Percentiles rank a stretch among this genome's conserved stretches.
Evolutionary conservation across 1,140 invertebrate species (phyloP).

Genomic region (Teleogryllus occipitalis): DNA sequence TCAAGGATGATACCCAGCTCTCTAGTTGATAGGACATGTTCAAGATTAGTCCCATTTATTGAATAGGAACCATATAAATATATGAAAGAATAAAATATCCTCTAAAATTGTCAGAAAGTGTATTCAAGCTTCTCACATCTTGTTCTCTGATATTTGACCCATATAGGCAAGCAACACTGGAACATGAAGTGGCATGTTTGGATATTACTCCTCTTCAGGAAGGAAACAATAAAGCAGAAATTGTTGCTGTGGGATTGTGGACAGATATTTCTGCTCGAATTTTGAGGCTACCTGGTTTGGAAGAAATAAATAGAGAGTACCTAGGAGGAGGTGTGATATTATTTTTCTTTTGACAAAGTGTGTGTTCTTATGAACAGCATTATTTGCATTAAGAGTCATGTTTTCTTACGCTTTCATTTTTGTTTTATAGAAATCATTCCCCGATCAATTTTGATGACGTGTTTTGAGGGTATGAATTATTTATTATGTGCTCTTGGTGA

Average conservation of each 20-base stretch:
- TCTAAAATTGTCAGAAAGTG: no score
- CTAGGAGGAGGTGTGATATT: slow-evolving; percentile 63
- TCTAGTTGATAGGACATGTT: no score
- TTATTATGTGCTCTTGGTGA: slow-evolving; percentile 90
- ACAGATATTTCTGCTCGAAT: slow-evolving; percentile 91
- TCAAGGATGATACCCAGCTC: no score
- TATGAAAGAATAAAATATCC: no score
- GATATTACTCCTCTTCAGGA: slow-evolving; percentile 78
- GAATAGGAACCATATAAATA: no score
- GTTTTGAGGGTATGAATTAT: slow-evolving; percentile 88
- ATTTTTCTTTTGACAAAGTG: not conserved
- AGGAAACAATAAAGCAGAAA: slow-evolving; percentile 49
- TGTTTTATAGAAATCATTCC: slow-evolving; percentile 79
- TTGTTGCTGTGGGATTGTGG: slow-evolving; percentile 93
- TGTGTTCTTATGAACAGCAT: no score
- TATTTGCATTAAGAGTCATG: not conserved
- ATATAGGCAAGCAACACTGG: slow-evolving; percentile 48
- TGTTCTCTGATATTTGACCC: no score
- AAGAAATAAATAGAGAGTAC: slow-evolving; percentile 74
- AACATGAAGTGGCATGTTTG: slow-evolving; percentile 92
- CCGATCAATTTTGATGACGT: slow-evolving; percentile 87
- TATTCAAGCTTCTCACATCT: no score
- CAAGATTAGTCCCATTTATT: no score
- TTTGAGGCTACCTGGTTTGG: slow-evolving; percentile 66
- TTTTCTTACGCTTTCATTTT: not conserved